Conservation (phyloP, 2,888 invertebrate species). For the Ametastegia equiseti region DNA sequence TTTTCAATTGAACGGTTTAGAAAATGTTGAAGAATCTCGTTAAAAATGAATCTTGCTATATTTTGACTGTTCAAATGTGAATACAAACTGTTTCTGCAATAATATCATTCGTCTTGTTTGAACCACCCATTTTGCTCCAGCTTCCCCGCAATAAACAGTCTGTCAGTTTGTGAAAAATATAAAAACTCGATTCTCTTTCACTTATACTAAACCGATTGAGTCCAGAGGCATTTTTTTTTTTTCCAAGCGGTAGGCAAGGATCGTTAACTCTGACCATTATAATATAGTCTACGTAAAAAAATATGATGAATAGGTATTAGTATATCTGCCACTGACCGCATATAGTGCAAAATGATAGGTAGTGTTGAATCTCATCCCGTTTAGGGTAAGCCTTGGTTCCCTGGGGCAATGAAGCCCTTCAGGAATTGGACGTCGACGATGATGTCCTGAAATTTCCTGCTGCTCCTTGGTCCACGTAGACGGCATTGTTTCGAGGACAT, state of each 20-base stretch:
- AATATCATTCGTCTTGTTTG: too few relatives aligned
- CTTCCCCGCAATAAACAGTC: too few relatives aligned
- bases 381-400: conserved; percentile 71
- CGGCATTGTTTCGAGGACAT: conserved; percentile 57
- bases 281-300: not conserved
- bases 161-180: too few relatives aligned
- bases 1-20: too few relatives aligned
- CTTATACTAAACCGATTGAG: not conserved
- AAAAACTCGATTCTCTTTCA: too few relatives aligned
- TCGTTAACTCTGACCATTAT: not conserved
- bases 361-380: conserved; percentile 72
- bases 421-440: conserved; percentile 62
- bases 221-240: not conserved
- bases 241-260: not conserved
- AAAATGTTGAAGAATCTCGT: too few relatives aligned
- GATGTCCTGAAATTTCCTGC: conserved; percentile 19
- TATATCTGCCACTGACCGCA: conserved; percentile 67
- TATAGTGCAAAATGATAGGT: conserved; percentile 74
- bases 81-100: too few relatives aligned
- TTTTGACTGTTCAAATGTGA: too few relatives aligned
- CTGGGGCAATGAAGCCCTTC: conserved; percentile 73
- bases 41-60: too few relatives aligned
- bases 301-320: not conserved
- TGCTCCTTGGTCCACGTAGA: conserved; percentile 14
- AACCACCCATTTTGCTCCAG: too few relatives aligned